Evolutionary conservation across 2,888 invertebrate genomes (phyloP), one percentile per base, ranked within the genome.

Genomic region (Cheilosia scutellata): DNA sequence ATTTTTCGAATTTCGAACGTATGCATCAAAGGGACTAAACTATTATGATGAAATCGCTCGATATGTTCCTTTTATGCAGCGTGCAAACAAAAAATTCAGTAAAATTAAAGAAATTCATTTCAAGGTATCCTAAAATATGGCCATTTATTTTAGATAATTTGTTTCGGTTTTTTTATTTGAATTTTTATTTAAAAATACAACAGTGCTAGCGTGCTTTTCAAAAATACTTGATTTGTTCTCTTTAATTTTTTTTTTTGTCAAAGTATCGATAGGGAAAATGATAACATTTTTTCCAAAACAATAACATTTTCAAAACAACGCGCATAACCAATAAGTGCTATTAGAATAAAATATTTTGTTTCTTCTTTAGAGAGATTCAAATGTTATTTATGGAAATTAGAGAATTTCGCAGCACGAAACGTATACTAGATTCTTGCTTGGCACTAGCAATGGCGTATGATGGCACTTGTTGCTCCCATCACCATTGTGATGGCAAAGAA

Each of bases 351-450:
- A 74, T 58, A 40, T 20, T 72, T 31, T 62, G 6, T 51, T 58
- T 71, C 3, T 44, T 77, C 71, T 62, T 58, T 7, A 13, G n/a
- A 58, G 31, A 63, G 49, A 65, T 80, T 82, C 31, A 58, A 79
- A 49, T 63, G 65, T 72, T 44, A 57, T 55, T 29, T 37, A 37
- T 63, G 66, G 71, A 72, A 77, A 79, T 88, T 89, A 89, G 68
- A 89, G 87, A 87, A 89, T 88, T 87, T 88, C 87, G 82, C 89
- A 89, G 87, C 89, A 89, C 66, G 88, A 87, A 71, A 88, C 87
- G 66, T 88, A 89, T 55, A 89, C 76, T 70, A 88, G 58, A 58
- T 80, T 89, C 72, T 51, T 80, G 87, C 77, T 88, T 78, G 86
- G 82, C 82, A 89, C 87, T 87, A 87, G 70, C 78, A 88, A 88